Conservation (phyloP, 2,888 invertebrate genomes). For the Apantesis nais region DNA sequence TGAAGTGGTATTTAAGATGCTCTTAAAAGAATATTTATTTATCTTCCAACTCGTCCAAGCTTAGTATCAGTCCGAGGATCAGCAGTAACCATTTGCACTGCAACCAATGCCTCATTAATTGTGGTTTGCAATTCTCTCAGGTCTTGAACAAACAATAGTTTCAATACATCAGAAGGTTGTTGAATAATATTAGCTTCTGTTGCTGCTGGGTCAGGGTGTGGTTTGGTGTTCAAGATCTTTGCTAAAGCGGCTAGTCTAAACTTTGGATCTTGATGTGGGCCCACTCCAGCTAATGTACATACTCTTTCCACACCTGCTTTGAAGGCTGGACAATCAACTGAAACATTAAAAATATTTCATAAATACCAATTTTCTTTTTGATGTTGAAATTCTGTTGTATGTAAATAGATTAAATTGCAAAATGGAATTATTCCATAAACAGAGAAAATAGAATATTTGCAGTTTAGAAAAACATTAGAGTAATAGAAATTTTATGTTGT, state of each 20-base stretch:
- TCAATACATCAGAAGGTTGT: constrained; percentile 88
- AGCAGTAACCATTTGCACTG: constrained; percentile 96
- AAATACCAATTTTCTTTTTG: background rate
- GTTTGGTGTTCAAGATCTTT: constrained; percentile 90
- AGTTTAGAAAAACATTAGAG: no score
- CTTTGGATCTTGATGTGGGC: constrained; percentile 77
- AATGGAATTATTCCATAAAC: no score
- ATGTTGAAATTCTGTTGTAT: no score
- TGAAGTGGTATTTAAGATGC: background rate
- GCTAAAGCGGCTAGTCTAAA: constrained; percentile 87
- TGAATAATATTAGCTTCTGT: constrained; percentile 67
- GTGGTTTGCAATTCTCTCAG: constrained; percentile 94
- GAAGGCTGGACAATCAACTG: constrained; percentile 94
- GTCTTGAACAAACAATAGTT: constrained; percentile 93
- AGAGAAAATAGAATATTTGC: no score
- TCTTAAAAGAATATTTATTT: constrained; percentile 39
- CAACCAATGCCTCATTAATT: constrained; percentile 97
- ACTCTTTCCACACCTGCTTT: constrained; percentile 92
- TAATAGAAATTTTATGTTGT: no score
- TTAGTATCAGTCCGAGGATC: constrained; percentile 98
- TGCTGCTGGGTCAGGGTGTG: constrained; percentile 88
- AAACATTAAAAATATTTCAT: constrained; percentile 47
- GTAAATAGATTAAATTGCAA: no score
- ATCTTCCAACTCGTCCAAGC: constrained; percentile 95
- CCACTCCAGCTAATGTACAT: constrained; percentile 87